A percentile compares a stretch with the other conserved stretches of the same genome.
Conservation (phyloP, 2,888 invertebrate genomes). For the Hartigia nigra region DNA sequence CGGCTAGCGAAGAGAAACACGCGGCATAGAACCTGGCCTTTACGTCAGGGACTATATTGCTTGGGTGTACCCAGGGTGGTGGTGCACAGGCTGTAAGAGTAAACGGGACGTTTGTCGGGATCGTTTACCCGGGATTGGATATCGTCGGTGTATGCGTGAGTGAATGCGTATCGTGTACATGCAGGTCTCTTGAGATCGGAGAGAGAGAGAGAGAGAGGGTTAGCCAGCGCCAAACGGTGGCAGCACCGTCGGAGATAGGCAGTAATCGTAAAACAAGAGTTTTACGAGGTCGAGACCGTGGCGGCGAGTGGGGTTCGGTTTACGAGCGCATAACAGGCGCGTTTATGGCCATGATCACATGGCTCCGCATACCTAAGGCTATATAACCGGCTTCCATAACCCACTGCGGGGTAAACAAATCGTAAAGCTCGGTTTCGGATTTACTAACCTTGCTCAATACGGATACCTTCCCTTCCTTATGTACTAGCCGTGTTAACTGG, state of each 20-base stretch:
- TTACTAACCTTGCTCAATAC: constrained; percentile 64
- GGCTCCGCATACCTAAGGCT: constrained; percentile 63
- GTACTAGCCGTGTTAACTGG: neutral
- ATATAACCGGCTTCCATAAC: constrained; percentile 62
- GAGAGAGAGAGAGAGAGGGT: constrained; percentile 2
- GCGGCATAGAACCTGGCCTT: neutral
- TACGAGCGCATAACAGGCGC: constrained; percentile 66
- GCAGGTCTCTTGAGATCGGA: neutral
- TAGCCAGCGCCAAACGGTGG: constrained; percentile 19
- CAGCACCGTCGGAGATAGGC: constrained; percentile 59
- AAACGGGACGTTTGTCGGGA: neutral
- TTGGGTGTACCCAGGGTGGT: neutral
- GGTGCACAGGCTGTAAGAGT: neutral
- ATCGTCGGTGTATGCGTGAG: neutral
- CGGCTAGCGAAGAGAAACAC: neutral
- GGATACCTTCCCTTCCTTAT: neutral
- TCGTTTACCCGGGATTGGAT: neutral
- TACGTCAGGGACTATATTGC: neutral
- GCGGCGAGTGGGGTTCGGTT: constrained; percentile 58
- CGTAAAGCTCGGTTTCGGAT: constrained; percentile 64
- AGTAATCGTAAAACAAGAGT: constrained; percentile 63
- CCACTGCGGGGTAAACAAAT: constrained; percentile 65
- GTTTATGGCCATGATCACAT: constrained; percentile 65
- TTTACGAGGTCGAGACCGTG: constrained; percentile 57
- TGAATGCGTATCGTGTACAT: neutral